Evolutionary conservation across 2,113 vertebrate species (phyloP).

Genomic region (Osmerus mordax): DNA sequence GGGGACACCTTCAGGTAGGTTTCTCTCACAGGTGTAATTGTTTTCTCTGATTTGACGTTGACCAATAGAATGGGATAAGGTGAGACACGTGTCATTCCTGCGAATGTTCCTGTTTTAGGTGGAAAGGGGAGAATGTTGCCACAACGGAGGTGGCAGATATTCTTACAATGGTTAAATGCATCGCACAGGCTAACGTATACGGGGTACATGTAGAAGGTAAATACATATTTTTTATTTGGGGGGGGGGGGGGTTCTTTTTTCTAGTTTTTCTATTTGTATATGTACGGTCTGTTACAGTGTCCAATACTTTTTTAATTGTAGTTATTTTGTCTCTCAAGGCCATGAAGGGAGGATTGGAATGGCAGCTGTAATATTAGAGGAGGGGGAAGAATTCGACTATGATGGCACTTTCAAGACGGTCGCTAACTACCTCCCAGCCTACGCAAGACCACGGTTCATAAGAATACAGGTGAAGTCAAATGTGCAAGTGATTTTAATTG

Average conservation of each 20-base stretch:
- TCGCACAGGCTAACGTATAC: constrained; percentile 85
- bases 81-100: too few relatives aligned
- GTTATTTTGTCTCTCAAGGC: constrained; percentile 57
- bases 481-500: neutral
- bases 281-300: neutral
- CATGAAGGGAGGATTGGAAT: constrained; percentile 88
- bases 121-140: constrained; percentile 95
- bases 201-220: constrained; percentile 86
- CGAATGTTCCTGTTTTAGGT: constrained; percentile 63
- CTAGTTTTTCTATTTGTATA: neutral
- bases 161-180: constrained; percentile 65
- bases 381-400: constrained; percentile 73
- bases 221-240: neutral
- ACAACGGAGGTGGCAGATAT: constrained; percentile 83
- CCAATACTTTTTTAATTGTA: neutral
- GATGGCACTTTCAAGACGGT: constrained; percentile 66
- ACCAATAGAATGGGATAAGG: too few relatives aligned
- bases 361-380: constrained; percentile 76
- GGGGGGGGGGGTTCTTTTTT: neutral
- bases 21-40: neutral
- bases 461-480: constrained; percentile 77
- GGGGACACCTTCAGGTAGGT: constrained; percentile 90
- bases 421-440: constrained; percentile 71
- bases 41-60: neutral
- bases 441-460: constrained; percentile 81